Evolutionary conservation across 2,113 vertebrate genomes (phyloP).

Genomic region (Vireo altiloquus): DNA sequence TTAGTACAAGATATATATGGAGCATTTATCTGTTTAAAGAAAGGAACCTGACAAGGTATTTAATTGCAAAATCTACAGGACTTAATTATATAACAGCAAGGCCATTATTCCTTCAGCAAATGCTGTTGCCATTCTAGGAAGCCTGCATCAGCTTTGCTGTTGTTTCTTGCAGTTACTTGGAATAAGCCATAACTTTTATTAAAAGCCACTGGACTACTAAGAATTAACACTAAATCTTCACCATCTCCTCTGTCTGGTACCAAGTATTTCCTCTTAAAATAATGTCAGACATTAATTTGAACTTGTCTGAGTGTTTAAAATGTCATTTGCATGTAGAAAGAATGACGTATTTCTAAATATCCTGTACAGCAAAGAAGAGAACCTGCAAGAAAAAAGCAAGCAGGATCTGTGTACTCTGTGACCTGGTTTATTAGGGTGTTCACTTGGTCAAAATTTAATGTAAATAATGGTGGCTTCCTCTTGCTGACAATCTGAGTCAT

Average conservation of each 20-base stretch:
- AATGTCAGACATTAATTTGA: not conserved
- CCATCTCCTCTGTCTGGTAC: not conserved
- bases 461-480: constrained; percentile 49
- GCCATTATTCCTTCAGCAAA: not conserved
- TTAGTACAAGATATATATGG: not conserved
- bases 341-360: not conserved
- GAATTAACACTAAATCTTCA: not conserved
- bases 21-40: not conserved
- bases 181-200: not conserved
- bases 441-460: constrained; percentile 20
- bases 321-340: not conserved
- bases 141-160: not conserved
- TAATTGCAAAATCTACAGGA: not conserved
- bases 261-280: not conserved
- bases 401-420: not conserved
- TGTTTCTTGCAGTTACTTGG: not conserved
- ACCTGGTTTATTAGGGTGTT: constrained; percentile 51
- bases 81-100: not conserved
- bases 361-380: not conserved
- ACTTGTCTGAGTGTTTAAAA: not conserved
- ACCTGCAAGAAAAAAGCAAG: not conserved
- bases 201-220: not conserved
- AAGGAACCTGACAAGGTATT: not conserved
- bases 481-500: not conserved
- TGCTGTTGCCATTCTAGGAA: not conserved